Conservation (phyloP, 2,888 invertebrate genomes). For the Lycocerus yunnanus region DNA sequence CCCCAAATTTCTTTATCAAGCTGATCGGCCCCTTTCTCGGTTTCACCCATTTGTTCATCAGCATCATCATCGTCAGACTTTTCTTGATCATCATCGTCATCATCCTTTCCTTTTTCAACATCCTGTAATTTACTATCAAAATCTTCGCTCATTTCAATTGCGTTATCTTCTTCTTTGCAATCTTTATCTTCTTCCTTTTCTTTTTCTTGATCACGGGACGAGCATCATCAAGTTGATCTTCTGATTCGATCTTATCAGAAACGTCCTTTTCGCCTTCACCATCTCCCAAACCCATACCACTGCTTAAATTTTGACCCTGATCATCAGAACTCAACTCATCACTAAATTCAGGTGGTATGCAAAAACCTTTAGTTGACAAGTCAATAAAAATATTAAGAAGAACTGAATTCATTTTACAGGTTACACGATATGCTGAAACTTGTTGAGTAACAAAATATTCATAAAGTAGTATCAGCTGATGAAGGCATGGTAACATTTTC, state of each 20-base stretch:
- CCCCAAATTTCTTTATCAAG: conserved; percentile 83
- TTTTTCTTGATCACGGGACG: conserved; percentile 79
- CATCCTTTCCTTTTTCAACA: conserved; percentile 66
- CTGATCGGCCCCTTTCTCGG: conserved; percentile 82
- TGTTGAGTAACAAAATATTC: conserved; percentile 82
- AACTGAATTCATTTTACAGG: conserved; percentile 82
- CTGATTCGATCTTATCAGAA: conserved; percentile 85
- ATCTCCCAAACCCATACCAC: conserved; percentile 89
- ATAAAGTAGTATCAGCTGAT: conserved; percentile 74
- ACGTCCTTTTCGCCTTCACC: conserved; percentile 94
- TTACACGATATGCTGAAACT: conserved; percentile 76
- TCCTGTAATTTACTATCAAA: conserved; percentile 89
- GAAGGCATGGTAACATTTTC: conserved; percentile 68
- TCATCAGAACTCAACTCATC: conserved; percentile 69
- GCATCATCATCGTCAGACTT: conserved; percentile 76
- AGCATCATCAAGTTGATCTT: conserved; percentile 93
- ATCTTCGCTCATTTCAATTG: conserved; percentile 95
- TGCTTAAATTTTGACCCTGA: conserved; percentile 56
- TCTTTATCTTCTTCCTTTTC: conserved; percentile 69
- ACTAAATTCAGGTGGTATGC: conserved; percentile 84
- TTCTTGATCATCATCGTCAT: conserved; percentile 65
- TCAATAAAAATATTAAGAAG: conserved; percentile 85
- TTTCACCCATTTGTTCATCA: conserved; percentile 97
- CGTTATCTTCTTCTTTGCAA: conserved; percentile 86
- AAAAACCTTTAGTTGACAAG: conserved; percentile 87